Evolutionary conservation across 2,888 invertebrate genomes (phyloP).

Genomic region (Pollenia amentaria): DNA sequence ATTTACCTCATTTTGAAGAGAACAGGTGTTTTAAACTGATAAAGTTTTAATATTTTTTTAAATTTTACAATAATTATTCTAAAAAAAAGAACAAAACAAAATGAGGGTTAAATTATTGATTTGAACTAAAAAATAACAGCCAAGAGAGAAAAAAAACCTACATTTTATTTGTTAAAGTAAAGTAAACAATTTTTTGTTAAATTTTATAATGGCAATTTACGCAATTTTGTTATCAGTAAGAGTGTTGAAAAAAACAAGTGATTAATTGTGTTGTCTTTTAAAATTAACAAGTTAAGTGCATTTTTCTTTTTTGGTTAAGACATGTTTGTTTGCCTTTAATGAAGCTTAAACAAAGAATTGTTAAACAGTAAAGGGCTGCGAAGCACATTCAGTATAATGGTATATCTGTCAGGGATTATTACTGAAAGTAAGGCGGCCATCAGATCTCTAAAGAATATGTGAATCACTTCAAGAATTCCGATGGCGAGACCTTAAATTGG

Average conservation of each 20-base stretch:
- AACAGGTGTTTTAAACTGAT: slow-evolving; percentile 35
- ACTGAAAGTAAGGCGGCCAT: too few species aligned
- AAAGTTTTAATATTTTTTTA: neutral
- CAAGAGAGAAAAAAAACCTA: neutral
- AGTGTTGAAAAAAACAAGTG: slow-evolving; percentile 8
- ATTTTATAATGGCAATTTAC: slow-evolving; percentile 20
- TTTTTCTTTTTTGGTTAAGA: neutral
- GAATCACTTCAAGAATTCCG: too few species aligned
- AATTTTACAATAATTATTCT: neutral
- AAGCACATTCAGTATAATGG: too few species aligned
- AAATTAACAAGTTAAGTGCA: neutral
- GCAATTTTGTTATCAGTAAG: slow-evolving; percentile 7
- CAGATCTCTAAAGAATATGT: too few species aligned
- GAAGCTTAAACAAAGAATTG: too few species aligned
- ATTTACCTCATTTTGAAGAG: neutral
- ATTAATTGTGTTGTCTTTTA: neutral
- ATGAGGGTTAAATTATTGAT: slow-evolving; percentile 57
- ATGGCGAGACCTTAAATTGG: too few species aligned
- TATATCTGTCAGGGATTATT: too few species aligned
- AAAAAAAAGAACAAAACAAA: neutral
- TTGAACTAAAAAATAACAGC: slow-evolving; percentile 52
- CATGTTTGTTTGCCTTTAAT: neutral
- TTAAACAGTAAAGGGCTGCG: too few species aligned
- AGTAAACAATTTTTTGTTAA: neutral
- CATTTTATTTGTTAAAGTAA: neutral